Conservation (phyloP, 2,797 vertebrate species). For the Cuculus canorus region DNA sequence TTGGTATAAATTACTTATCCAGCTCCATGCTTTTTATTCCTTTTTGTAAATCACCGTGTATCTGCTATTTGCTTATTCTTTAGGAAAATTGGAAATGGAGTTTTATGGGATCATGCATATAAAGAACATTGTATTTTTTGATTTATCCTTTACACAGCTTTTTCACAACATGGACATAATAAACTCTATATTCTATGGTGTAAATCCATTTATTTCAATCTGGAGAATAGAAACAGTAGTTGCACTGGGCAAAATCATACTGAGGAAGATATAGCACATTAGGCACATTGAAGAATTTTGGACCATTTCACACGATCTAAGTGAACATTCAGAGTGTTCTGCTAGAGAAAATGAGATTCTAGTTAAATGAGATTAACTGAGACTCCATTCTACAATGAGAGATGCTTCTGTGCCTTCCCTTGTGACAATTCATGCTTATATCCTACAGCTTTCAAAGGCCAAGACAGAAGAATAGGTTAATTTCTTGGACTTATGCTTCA, state of each 20-base stretch:
- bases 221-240: background rate
- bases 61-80: background rate
- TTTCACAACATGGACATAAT: background rate
- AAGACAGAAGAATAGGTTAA: background rate
- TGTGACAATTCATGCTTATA: background rate
- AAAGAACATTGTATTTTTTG: background rate
- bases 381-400: background rate
- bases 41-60: background rate
- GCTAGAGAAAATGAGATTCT: background rate
- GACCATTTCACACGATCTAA: background rate
- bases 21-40: background rate
- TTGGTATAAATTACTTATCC: background rate
- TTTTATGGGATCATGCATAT: background rate
- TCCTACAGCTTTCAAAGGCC: background rate
- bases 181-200: background rate
- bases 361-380: background rate
- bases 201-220: background rate
- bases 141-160: background rate
- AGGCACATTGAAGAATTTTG: background rate
- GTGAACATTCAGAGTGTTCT: background rate
- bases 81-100: background rate
- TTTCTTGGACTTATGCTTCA: background rate
- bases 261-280: background rate
- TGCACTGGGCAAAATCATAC: background rate
- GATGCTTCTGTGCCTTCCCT: background rate